These are phyloP conservation scores for Cuniculus paca DNA, from an alignment of 2,797 vertebrate species.

Conservation along the genomic window DNA sequence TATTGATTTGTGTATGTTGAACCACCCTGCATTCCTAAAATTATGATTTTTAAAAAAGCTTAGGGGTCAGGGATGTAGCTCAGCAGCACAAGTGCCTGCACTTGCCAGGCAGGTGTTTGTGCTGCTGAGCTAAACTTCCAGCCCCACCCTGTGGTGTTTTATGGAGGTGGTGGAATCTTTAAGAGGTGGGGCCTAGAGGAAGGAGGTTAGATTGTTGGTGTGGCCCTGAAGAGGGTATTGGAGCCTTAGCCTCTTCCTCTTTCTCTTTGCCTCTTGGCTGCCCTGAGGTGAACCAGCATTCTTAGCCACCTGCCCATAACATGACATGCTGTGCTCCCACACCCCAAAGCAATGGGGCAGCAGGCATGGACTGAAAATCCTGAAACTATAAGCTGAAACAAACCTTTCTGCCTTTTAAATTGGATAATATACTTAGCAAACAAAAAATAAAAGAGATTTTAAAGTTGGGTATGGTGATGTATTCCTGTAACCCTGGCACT, in stretches of 20 bases:
- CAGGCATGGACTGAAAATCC: not conserved
- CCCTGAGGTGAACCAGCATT: not conserved
- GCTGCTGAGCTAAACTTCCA: too few relatives aligned
- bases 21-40: too few relatives aligned
- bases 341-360: not conserved
- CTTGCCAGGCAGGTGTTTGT: too few relatives aligned
- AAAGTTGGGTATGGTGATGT: not conserved
- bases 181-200: not conserved
- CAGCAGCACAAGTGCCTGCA: too few relatives aligned
- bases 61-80: not conserved
- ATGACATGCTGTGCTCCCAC: not conserved
- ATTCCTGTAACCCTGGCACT: not conserved
- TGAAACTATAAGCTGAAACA: not conserved
- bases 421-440: not conserved
- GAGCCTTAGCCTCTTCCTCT: too few relatives aligned
- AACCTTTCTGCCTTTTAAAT: not conserved
- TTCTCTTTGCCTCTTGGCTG: not conserved
- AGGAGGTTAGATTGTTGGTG: not conserved
- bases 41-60: not conserved
- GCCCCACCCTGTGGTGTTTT: not conserved
- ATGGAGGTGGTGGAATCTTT: not conserved
- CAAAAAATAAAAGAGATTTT: not conserved
- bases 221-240: not conserved
- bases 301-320: not conserved
- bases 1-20: too few relatives aligned